Percentiles rank a stretch among this genome's conserved stretches.
Evolutionary conservation across 2,797 vertebrate genomes (phyloP).

Genomic region (Antrozous pallidus): DNA sequence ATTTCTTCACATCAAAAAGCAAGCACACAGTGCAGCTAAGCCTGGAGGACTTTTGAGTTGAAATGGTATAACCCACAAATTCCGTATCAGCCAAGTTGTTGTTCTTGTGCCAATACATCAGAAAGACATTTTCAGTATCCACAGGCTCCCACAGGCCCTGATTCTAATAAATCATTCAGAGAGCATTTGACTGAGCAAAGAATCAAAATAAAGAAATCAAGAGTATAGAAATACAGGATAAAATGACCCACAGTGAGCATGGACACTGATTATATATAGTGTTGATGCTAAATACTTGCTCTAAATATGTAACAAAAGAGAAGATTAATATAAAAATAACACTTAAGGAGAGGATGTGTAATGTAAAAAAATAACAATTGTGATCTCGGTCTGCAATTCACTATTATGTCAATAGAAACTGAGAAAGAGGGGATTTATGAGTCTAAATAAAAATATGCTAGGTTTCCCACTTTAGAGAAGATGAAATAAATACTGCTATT

Average conservation of each 20-base stretch:
- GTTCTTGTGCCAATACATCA: conserved; percentile 37
- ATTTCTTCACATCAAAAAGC: neutral
- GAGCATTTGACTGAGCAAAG: conserved; percentile 53
- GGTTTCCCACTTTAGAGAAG: neutral
- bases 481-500: conserved; percentile 5
- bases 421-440: neutral
- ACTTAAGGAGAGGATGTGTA: neutral
- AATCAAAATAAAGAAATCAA: conserved; percentile 62
- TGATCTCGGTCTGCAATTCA: neutral
- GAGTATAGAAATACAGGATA: neutral
- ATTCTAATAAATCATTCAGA: conserved; percentile 64
- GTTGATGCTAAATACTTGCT: conserved; percentile 54
- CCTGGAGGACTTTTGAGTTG: conserved; percentile 15
- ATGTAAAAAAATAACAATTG: conserved; percentile 31
- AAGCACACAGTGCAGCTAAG: neutral
- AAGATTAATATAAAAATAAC: conserved; percentile 57
- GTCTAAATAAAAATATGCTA: conserved; percentile 38
- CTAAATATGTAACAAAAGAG: conserved; percentile 34
- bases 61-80: conserved; percentile 1
- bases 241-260: neutral
- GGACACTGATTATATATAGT: conserved; percentile 27
- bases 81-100: conserved; percentile 24
- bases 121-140: conserved; percentile 32
- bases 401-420: conserved; percentile 25
- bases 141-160: neutral